Evolutionary conservation across 2,797 vertebrate genomes (phyloP), one percentile per base, ranked within the genome.

Genomic region (Selene dorsalis): DNA sequence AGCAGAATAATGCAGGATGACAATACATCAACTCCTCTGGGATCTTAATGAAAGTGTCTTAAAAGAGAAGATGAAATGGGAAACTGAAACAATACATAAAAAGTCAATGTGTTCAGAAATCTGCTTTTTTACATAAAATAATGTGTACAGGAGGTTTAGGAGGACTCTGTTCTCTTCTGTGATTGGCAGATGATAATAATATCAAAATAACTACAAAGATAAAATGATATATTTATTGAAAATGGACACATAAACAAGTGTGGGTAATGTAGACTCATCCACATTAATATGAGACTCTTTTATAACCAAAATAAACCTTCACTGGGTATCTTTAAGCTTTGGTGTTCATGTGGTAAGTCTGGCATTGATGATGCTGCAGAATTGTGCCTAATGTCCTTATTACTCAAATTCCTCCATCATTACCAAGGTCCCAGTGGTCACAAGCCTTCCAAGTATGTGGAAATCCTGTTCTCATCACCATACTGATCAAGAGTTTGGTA

Each of bases 381-480:
- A 43, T 59, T 18, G 17, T 35, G 12, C 26, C 16, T 73, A 12
- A 59, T 75, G 26, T 62, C 57, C 45, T 71, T 65, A 63, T 60
- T 52, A 38, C 24, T 57, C 41, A 63, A 39, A 78, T 79, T 77
- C 35, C 22, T 68, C 30, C 16, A 39, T 62, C 26, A 80, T 82
- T 65, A 41, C 8, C 4, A 32, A 24, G 56, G 35, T 84, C 78
- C 63, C 78, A 63, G 48, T 22, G 30, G 80, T 72, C 48, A 50
- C 53, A 13, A 71, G 45, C 30, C 20, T 59, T 58, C 4, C 62
- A 71, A 48, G 71, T 58, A 43, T 56, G 13, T 50, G 45, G 16
- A 64, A 75, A 85, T 73, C 70, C 47, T 41, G 6, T 10, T 68
- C 48, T 72, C n/a, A 63, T 73, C 35, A 50, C n/a, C 43, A 60